Base-by-base conservation (phyloP, 2,113 vertebrate genomes). In the Cichladusa arquata region DNA sequence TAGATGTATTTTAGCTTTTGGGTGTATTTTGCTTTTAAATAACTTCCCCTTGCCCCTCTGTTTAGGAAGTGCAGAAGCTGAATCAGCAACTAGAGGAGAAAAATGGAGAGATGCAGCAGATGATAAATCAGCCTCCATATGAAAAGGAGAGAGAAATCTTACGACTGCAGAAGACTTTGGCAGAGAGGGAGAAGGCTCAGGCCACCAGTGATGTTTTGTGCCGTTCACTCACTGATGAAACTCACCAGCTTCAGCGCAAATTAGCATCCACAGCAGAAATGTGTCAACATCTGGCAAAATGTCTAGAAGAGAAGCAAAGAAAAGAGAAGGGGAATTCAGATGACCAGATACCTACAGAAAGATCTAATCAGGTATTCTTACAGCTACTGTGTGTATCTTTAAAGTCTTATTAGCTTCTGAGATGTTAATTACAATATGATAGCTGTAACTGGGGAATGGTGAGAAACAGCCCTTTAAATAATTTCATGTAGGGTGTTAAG, bases 201-300 rank as follows among this genome's bases (percentile, higher is more conserved):
- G 98, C 98, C 22, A 98, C 99, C 83, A 97, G 98, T 4, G 96
- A 98, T 9, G 96, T 99, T 10, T 97, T 99, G 57, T 99, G 98
- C 95, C 97, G 97, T 17, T 99, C 99, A 2, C 96, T 99, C 95
- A 98, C 97, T 0, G 98, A 98, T 12, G 99, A 99, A 97, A 98
- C 98, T 5, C 98, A 98, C 19, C 98, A 98, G 93, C 98, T 99
- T 28, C 98, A 98, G 29, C 89, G 97, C 50, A 98, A 99, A 17
- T 97, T 99, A 7, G 97, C 98, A 0, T 94, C 98, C 61, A 99
- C 99, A 0, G 98, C 99, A 66, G 98, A 98, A 96, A 98, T 99
- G 98, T 99, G 99, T 87, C 98, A 99, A 91, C 98, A 99, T 24
- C 98, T 99, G 83, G 98, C 98, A 93, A 97, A 70, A 24, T 97